phyloP scores from a whole-genome alignment of 1,140 invertebrate genomes.

The Notospermus geniculatus region DNA sequence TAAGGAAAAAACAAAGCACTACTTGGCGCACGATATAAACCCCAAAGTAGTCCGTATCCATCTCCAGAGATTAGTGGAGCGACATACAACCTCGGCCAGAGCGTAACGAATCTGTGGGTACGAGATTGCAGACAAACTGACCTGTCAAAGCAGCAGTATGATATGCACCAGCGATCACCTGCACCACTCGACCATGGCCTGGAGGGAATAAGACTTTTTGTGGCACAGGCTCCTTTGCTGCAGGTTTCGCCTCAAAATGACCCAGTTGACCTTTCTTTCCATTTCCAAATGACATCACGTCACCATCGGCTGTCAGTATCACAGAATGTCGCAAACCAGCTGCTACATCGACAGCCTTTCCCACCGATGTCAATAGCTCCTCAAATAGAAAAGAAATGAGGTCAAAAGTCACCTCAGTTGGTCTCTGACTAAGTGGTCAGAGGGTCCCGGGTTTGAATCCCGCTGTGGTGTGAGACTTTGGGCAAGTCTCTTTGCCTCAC shows the following conservation, averaged over 20 bases:
- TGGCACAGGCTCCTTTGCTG: conserved; percentile 15
- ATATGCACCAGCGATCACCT: conserved; percentile 22
- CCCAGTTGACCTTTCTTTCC: conserved; percentile 29
- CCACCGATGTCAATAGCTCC: neutral
- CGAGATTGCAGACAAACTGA: conserved; percentile 14
- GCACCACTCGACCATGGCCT: neutral
- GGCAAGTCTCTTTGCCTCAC: no score
- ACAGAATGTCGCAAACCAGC: conserved; percentile 34
- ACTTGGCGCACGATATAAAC: no score
- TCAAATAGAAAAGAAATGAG: neutral
- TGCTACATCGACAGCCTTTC: conserved; percentile 19
- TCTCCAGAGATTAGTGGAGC: no score
- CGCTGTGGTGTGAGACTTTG: no score
- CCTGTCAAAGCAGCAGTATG: conserved; percentile 27
- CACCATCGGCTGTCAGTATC: conserved; percentile 29
- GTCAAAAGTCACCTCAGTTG: neutral
- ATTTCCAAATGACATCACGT: conserved; percentile 28
- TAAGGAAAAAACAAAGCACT: no score
- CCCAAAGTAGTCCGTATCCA: no score
- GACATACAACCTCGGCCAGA: no score
- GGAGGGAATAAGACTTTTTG: conserved; percentile 17
- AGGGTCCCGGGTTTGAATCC: no score
- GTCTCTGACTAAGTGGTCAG: no score
- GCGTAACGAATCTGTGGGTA: no score
- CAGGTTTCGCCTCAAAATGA: conserved; percentile 9